phyloP scores from a whole-genome alignment of 2,797 vertebrate genomes.

The Aldrovandia affinis region DNA sequence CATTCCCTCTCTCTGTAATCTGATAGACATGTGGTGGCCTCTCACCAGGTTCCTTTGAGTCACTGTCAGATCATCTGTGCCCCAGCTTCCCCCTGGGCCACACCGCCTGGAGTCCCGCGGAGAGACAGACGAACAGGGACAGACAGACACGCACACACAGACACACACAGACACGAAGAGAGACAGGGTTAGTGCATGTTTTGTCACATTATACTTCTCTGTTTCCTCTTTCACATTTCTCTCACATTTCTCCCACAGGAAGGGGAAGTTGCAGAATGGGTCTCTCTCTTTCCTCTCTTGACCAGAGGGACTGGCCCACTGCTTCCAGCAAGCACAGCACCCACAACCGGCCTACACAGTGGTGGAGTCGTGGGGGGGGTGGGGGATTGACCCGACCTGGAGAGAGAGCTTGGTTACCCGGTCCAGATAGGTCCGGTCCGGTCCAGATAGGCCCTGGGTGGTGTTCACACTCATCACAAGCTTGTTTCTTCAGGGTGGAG shows the following conservation, averaged over 20 bases:
- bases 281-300: neutral
- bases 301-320: neutral
- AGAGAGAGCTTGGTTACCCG: no score
- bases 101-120: neutral
- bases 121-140: slow-evolving; percentile 2
- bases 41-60: slow-evolving; percentile 23
- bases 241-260: slow-evolving; percentile 41
- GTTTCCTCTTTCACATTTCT: slow-evolving; percentile 49
- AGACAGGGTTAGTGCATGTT: slow-evolving; percentile 35
- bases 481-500: neutral
- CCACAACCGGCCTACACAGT: neutral
- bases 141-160: neutral
- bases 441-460: neutral
- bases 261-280: slow-evolving; percentile 44
- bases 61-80: slow-evolving; percentile 28
- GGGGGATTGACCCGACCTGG: neutral
- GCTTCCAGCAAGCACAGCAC: neutral
- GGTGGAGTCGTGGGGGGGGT: neutral
- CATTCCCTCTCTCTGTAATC: neutral
- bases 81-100: slow-evolving; percentile 14
- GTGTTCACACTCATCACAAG: neutral
- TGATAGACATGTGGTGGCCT: neutral
- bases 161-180: slow-evolving; percentile 29
- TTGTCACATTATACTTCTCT: slow-evolving; percentile 26
- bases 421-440: no score